These are phyloP conservation scores for Andricus grossulariae DNA, from an alignment of 1,140 invertebrate genomes.

Conservation along the genomic window DNA sequence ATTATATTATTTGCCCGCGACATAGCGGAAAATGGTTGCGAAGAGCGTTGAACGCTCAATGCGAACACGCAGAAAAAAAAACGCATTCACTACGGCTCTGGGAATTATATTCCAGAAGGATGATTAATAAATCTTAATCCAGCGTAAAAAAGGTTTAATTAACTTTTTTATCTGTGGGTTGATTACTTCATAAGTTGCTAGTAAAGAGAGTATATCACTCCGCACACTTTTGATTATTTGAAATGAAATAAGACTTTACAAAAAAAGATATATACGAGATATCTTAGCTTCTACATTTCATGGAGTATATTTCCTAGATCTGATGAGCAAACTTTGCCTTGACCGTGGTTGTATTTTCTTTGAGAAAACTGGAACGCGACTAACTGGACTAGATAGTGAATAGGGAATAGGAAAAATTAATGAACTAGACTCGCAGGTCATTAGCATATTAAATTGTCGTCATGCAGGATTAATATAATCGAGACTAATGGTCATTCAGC, in stretches of 20 bases:
- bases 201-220: too few species aligned
- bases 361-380: constrained; percentile 40
- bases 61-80: constrained; percentile 17
- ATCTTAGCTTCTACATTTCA: too few species aligned
- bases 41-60: constrained; percentile 13
- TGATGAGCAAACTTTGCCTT: constrained; percentile 16
- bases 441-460: constrained; percentile 48
- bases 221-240: too few species aligned
- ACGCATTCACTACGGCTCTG: constrained; percentile 1
- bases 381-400: constrained; percentile 36
- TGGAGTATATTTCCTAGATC: neutral
- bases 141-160: neutral
- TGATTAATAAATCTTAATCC: neutral
- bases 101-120: neutral
- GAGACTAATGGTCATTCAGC: constrained; percentile 1
- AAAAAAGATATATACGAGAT: too few species aligned
- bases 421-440: constrained; percentile 14
- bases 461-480: neutral
- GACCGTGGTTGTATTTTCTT: constrained; percentile 5
- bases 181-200: too few species aligned
- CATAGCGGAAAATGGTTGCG: constrained; percentile 21
- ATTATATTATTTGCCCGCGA: constrained; percentile 42
- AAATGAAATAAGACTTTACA: too few species aligned
- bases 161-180: too few species aligned
- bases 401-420: neutral